Conservation (phyloP, 2,113 vertebrate species). For the Phalacrocorax carbo region DNA sequence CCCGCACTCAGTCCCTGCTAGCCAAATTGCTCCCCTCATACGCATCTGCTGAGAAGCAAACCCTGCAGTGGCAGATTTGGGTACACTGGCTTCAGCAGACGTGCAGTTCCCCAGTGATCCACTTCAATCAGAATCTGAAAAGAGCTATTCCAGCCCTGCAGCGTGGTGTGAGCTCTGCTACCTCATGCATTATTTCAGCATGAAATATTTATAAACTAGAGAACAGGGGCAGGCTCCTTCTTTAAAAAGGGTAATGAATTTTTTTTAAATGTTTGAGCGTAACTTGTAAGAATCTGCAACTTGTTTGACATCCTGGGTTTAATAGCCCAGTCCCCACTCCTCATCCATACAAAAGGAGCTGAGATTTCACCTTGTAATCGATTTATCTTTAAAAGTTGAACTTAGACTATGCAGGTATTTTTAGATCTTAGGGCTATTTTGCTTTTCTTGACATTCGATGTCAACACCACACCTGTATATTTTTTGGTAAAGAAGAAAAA, state of each 20-base stretch:
- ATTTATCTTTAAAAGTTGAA: background rate
- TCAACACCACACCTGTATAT: background rate
- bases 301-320: background rate
- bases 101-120: background rate
- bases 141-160: background rate
- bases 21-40: background rate
- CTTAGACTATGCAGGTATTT: background rate
- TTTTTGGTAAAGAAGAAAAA: background rate
- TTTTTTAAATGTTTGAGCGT: conserved; percentile 9
- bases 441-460: background rate
- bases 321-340: background rate
- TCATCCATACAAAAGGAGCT: background rate
- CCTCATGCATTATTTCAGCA: conserved; percentile 38
- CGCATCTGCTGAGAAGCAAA: background rate
- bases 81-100: background rate
- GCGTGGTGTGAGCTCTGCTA: background rate
- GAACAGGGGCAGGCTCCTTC: conserved; percentile 1
- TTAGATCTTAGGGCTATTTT: background rate
- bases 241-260: conserved; percentile 44
- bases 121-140: conserved; percentile 10
- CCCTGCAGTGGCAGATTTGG: background rate
- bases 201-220: conserved; percentile 56
- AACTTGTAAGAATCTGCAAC: background rate
- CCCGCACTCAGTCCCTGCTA: background rate
- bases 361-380: background rate